Evolutionary conservation across 2,888 invertebrate species (phyloP), one percentile per base, ranked within the genome.

Genomic region (Leptinotarsa tumamoca): DNA sequence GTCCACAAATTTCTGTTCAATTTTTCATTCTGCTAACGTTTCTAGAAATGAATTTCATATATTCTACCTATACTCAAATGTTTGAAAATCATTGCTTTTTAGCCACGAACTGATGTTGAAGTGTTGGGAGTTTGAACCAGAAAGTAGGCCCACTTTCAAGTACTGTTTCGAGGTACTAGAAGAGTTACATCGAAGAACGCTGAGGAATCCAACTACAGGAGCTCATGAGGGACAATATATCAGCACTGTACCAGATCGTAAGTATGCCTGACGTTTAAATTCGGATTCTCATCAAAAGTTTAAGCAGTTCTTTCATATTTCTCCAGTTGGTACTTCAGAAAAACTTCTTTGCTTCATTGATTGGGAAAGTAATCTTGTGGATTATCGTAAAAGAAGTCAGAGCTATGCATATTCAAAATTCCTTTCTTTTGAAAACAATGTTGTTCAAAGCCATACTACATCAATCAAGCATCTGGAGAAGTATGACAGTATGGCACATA

Each of bases 91-190:
- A 43, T 43, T 43, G n/a, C 33, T 33, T 58, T 88, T 33, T 84
- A 97, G 97, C 77, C 96, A 96, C 88, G 91, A 94, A 81, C 88
- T 98, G 72, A 96, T 98, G 92, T 89, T 94, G 78, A 92, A 93
- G 83, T 98, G 98, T 87, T 98, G 98, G 98, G 94, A 93, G 84
- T 95, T 93, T 84, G 91, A 92, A 67, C 93, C 96, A 0, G 95
- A 95, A 78, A 92, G 93, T 79, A 91, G 98, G 74, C 98, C 98
- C 2, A 95, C 95, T 68, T 98, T 98, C 88, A 93, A 94, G 79
- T 92, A 93, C 82, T 96, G 96, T 85, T 90, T 95, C 63, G 93
- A 93, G 80, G 90, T 92, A 67, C 89, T 95, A 78, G 89, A 91
- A 76, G 83, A 85, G 71, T 81, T 88, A 7, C 87, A 88, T 72